These are phyloP conservation scores for Fregata magnificens DNA, from an alignment of 2,113 vertebrate species.

Conservation along the genomic window DNA sequence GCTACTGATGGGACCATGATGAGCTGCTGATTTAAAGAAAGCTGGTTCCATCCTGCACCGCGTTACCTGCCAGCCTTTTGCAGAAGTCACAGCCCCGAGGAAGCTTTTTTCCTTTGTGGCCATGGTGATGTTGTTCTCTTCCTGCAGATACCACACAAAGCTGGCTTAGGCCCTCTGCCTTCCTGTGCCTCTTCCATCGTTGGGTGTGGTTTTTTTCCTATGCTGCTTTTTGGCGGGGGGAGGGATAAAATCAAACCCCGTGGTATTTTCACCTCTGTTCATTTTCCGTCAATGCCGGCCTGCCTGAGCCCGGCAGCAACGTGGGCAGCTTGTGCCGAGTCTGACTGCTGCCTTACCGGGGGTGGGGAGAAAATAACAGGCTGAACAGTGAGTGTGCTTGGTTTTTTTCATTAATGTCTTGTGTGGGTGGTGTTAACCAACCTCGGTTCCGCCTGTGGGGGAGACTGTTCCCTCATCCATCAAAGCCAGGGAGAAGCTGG, in stretches of 20 bases:
- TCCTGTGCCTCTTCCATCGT: accelerated
- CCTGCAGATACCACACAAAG: neutral
- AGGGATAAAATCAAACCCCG: neutral
- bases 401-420: neutral
- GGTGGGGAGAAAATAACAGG: neutral
- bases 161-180: neutral
- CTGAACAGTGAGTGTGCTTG: neutral
- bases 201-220: accelerated
- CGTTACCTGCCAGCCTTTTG: neutral
- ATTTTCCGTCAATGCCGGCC: neutral
- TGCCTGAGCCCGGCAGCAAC: neutral
- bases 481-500: neutral
- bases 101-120: neutral
- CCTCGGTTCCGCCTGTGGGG: accelerated
- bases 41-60: neutral
- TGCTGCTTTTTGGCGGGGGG: neutral
- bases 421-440: neutral
- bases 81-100: accelerated
- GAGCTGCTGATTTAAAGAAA: neutral
- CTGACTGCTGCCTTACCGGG: neutral
- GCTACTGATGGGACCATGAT: neutral
- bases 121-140: neutral
- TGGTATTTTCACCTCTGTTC: neutral
- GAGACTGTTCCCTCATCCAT: neutral
- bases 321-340: neutral